phyloP scores from a whole-genome alignment of 2,113 vertebrate species.

The Crocuta crocuta region DNA sequence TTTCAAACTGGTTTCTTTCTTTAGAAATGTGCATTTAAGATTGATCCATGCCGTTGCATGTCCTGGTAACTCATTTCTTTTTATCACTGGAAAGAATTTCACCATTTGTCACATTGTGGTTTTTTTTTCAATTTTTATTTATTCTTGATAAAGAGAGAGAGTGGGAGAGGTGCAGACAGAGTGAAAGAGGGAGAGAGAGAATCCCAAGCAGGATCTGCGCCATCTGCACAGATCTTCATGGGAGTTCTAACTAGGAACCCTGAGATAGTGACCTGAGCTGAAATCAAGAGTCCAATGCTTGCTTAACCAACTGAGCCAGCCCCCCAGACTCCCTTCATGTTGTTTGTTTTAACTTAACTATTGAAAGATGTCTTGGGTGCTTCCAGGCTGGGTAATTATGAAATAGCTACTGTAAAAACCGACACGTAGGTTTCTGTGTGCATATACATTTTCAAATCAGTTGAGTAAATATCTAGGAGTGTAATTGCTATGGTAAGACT shows the following conservation, averaged over 20 bases:
- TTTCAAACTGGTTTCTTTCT: neutral
- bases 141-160: too few relatives aligned
- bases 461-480: neutral
- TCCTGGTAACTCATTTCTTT: neutral
- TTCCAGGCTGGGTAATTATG: neutral
- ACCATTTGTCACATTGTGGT: neutral
- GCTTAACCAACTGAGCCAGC: too few relatives aligned
- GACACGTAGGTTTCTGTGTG: neutral
- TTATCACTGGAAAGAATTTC: neutral
- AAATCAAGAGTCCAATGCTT: too few relatives aligned
- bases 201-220: too few relatives aligned
- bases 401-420: neutral
- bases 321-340: too few relatives aligned
- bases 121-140: too few relatives aligned
- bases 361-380: neutral
- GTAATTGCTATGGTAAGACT: neutral
- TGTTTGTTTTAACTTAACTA: neutral
- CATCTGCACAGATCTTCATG: too few relatives aligned
- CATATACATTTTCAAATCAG: neutral
- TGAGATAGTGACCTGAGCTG: too few relatives aligned
- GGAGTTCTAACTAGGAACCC: too few relatives aligned
- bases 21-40: neutral
- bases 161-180: too few relatives aligned
- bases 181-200: too few relatives aligned
- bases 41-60: neutral